Evolutionary conservation across 1,140 invertebrate species (phyloP), one percentile per base, ranked within the genome.

Genomic region (Drosophila malerkotliana): DNA sequence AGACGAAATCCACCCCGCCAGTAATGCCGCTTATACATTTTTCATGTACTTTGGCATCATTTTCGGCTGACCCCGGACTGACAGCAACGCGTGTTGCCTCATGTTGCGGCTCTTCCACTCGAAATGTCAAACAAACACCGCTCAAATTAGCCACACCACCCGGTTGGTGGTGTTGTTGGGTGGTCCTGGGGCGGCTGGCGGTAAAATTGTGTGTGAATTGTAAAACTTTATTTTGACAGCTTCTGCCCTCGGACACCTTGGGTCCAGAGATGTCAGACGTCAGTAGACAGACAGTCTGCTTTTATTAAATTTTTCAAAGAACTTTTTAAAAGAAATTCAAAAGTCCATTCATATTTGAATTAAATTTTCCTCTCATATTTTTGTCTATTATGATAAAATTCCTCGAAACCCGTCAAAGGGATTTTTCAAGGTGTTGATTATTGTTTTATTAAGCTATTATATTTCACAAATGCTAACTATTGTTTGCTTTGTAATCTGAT

Each of bases 221-320:
- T 79, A 57, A 88, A 87, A 87, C 75, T 87, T 87, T 87, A 84
- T 89, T 89, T 79, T 89, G 84, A 89, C 82, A 87, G 82, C 79
- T 81, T 68, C 67, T 82, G 75, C 59, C 62, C 51, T 81, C 57
- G 78, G 66, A 79, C 78, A 85, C 82, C 81, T 85, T 80, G 56
- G 60, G 48, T 41, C 49, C 37, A 28, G 41, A 69, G 63, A 69
- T 71, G 82, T 60, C 54, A 66, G 55, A 34, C 63, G 60, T 41
- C n/a, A 56, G 41, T 15, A 15, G 14, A 10, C 39, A 28, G 41
- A 37, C 18, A 57, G 48, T 32, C 48, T 34, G 34, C 10, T 37
- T 37, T 37, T n/a, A 12, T 37, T 12, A 3, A 37, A 37, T 37
- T 37, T 12, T 37, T 37, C 12, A 37, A 37, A 37, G 34, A 37